Base-by-base conservation (phyloP, 2,797 vertebrate genomes). In the Orientallactaga sibirica region DNA sequence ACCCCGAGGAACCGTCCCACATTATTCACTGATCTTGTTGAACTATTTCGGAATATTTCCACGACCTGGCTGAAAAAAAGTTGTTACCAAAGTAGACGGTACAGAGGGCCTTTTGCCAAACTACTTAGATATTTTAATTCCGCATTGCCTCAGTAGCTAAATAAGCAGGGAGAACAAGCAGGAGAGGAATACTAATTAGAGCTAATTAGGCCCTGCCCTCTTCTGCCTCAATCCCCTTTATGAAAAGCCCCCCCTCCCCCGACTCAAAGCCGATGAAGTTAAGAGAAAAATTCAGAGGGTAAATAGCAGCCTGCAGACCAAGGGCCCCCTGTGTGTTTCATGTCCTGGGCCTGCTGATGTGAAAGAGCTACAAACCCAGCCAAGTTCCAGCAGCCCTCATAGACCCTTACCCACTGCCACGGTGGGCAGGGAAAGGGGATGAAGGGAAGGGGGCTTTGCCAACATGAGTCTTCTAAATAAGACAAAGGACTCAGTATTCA, bases 141-240 rank as follows among this genome's bases (percentile, higher is more conserved):
- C 80, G 77, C 0, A n/a, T 93, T 95, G 96, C 95, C 95, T 93
- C 96, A 95, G 95, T 92, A 95, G 96, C 97, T 92, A 95, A 97
- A 95, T 94, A 85, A 93, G 96, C 96, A 79, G 58, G 91, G 88
- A 89, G 94, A 96, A 96, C 90, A 93, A 95, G 92, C 94, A 88
- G 88, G 92, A 94, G 82, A 94, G 95, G 97, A 97, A 97, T 97
- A 97, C 95, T 96, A 97, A 97, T 97, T 96, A 97, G 76, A 90
- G 70, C 80, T 97, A 96, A 97, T 97, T 97, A 97, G 95, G 74
- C 94, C 92, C 94, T 97, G 90, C 96, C 94, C 94, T 97, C 92
- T 96, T 95, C 95, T 93, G 95, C 93, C 86, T 96, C 94, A 71
- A 48, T 93, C 93, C 58, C 88, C 85, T 93, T 92, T 62, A 81